Evolutionary conservation across 2,888 invertebrate genomes (phyloP).

Genomic region (Baronia brevicornis): DNA sequence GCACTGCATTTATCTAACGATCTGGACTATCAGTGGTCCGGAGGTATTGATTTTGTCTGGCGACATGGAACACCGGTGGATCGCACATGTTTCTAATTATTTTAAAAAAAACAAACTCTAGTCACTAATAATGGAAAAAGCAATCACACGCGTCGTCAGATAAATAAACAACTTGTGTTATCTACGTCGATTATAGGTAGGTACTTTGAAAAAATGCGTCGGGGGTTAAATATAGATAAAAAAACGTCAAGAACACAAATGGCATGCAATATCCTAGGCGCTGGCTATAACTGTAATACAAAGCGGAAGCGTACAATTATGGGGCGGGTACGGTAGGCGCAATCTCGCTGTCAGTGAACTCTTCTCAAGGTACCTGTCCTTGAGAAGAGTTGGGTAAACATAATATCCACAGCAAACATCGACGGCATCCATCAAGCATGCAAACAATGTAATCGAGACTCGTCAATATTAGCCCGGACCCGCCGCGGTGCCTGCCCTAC

Average conservation of each 20-base stretch:
- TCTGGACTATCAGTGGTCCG: no score
- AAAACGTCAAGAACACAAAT: conserved; percentile 39
- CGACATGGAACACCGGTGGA: no score
- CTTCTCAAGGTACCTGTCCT: conserved; percentile 58
- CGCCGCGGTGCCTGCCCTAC: conserved; percentile 22
- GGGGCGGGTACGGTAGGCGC: conserved; percentile 37
- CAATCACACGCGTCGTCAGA: no score
- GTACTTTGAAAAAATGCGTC: no score
- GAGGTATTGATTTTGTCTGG: no score
- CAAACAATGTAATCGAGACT: conserved; percentile 53
- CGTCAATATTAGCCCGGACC: conserved; percentile 42
- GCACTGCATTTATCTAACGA: no score
- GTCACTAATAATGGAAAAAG: no score
- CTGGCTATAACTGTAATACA: conserved; percentile 45
- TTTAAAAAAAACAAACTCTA: no score
- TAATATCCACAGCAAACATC: conserved; percentile 28
- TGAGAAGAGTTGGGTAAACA: conserved; percentile 51
- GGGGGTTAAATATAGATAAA: no score
- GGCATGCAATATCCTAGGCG: conserved; percentile 45
- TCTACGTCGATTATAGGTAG: no score
- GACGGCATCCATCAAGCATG: conserved; percentile 54
- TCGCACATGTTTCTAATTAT: conserved; percentile 18
- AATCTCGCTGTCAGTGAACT: conserved; percentile 51
- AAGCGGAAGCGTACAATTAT: conserved; percentile 57
- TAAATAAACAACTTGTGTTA: no score